These are phyloP conservation scores for Apis mellifera DNA, from an alignment of 1,140 invertebrate species.

Conservation along the genomic window Amel_HAv3.1 CM009931.2:18471001-18471500, in stretches of 20 bases:
- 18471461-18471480: neutral
- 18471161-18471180: neutral
- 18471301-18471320: slow-evolving; percentile 1
- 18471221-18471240: neutral
- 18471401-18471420: neutral
- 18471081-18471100: neutral
- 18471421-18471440: neutral
- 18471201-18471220: too few relatives aligned
- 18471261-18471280: neutral
- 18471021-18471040: too few relatives aligned
- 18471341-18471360: neutral
- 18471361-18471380: neutral
- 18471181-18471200: neutral
- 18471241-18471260: neutral
- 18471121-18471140: too few relatives aligned
- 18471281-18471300: neutral
- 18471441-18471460: slow-evolving; percentile 28
- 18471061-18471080: neutral
- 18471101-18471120: neutral
- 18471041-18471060: too few relatives aligned
- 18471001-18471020: too few relatives aligned
- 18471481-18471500: slow-evolving; percentile 4
- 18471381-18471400: neutral
- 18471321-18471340: neutral
- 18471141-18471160: neutral